Evolutionary conservation across 2,113 vertebrate species (phyloP), one percentile per base, ranked within the genome.

Genomic region (Myanophis thanlyinensis): DNA sequence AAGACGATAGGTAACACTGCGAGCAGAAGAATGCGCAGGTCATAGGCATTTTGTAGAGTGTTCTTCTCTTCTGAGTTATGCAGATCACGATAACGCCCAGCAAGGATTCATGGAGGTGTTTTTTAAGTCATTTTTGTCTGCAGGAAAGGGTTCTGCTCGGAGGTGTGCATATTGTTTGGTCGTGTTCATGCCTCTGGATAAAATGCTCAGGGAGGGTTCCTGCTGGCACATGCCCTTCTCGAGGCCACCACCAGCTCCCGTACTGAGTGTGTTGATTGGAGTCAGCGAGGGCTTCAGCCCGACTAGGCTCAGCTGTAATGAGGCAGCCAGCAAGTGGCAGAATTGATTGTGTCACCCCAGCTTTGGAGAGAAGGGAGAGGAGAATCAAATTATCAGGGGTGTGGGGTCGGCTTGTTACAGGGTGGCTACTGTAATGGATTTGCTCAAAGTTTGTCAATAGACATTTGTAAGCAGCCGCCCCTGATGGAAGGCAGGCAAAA

Each of bases 371-470:
- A 93, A 95, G 92, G 88, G 95, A 93, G 90, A 1, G 52, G 92
- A 87, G 96, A 96, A 97, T 97, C 96, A 97, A 97, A 96, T 97
- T 96, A 97, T 96, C 1, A 89, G 97, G 96, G 94, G 94, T 92
- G 94, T 5, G 30, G 62, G 62, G 30, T 67, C 2, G 62, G 91
- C 95, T 94, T 97, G 96, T 97, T 96, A 97, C 95, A 93, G 93
- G 95, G 90, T 92, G 86, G 93, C 94, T 89, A 91, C 95, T 95
- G 96, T 97, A 96, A 97, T 97, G 96, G 96, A 95, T 97, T 97
- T 97, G 96, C 94, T 97, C 96, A 96, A 97, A 96, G 96, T 97
- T 96, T 95, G 97, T 97, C 97, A 97, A 97, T 97, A 97, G 91
- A 94, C 95, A 94, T 95, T 96, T 89, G 95, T 95, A 94, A 97